Base-by-base conservation (phyloP, 2,113 vertebrate species). In the Bombycilla garrulus region DNA sequence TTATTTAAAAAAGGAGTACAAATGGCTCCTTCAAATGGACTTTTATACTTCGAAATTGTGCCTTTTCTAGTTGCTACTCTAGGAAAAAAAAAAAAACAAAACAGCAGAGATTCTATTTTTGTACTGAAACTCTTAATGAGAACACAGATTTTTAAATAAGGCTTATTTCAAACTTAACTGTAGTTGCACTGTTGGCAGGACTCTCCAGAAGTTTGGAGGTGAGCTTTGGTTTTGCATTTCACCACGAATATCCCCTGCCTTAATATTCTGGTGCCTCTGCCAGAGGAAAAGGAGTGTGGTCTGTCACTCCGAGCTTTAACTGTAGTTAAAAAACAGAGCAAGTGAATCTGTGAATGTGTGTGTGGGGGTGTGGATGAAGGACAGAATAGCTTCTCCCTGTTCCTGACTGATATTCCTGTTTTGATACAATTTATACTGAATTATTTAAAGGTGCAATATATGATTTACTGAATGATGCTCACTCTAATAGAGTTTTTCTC, bases 401-500 rank as follows among this genome's bases (percentile, higher is more conserved):
- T 85, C 69, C 95, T 95, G 57, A 36, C 65, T 82, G 60, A 48
- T 79, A 82, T 24, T 93, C 73, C 65, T 95, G 83, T 85, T 91
- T 97, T 97, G 96, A 92, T 95, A 97, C 97, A 69, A 78, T 93
- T 97, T 97, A 94, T 97, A 96, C 97, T 97, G 98, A 96, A 97
- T 97, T 98, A 97, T 98, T 98, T 98, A 95, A 98, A 98, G 97
- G 98, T 98, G 98, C 98, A 98, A 98, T 98, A 98, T 98, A 95
- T 98, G 96, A 98, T 94, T 97, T 98, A 96, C 95, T 98, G 97
- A 97, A 97, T 98, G 97, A 96, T 94, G 94, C 93, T 98, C 69
- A 93, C 95, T 98, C 97, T 97, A 96, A 98, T 97, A 95, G 98
- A 66, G 97, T 97, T 98, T 97, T 98, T 98, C 98, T 98, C 98